A percentile compares a stretch with the other conserved stretches of the same genome.
phyloP scores from a whole-genome alignment of 2,888 invertebrate species.

The Watsonalla binaria region DNA sequence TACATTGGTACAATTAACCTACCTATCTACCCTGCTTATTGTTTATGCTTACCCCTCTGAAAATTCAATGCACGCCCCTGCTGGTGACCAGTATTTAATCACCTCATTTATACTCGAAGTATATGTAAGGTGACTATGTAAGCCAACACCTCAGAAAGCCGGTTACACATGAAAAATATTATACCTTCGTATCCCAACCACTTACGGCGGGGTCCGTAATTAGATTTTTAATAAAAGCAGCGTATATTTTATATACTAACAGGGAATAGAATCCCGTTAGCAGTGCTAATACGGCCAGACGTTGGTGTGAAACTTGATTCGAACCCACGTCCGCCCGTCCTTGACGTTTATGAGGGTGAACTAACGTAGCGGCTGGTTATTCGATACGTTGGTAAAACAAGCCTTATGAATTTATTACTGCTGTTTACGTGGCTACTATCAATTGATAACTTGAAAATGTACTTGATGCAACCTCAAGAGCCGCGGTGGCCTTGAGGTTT shows the following conservation, averaged over 20 bases:
- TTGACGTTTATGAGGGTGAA: constrained; percentile 73
- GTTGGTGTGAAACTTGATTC: constrained; percentile 52
- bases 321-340: constrained; percentile 55
- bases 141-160: background rate
- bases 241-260: background rate
- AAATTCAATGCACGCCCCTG: too few species aligned
- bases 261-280: background rate
- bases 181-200: background rate
- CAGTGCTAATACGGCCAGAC: constrained; percentile 42
- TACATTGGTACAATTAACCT: too few species aligned
- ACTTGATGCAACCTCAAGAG: too few species aligned
- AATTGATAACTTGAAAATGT: too few species aligned
- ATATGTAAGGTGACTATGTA: too few species aligned
- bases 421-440: constrained; percentile 15
- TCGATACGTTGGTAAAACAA: constrained; percentile 59
- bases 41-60: too few species aligned
- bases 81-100: too few species aligned
- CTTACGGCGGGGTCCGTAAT: background rate
- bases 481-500: too few species aligned
- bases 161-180: background rate
- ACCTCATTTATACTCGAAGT: too few species aligned
- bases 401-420: constrained; percentile 45
- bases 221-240: background rate
- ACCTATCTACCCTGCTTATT: too few species aligned
- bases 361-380: constrained; percentile 51